Evolutionary conservation across 2,113 vertebrate genomes (phyloP).

Genomic region (Takifugu bimaculatus): DNA sequence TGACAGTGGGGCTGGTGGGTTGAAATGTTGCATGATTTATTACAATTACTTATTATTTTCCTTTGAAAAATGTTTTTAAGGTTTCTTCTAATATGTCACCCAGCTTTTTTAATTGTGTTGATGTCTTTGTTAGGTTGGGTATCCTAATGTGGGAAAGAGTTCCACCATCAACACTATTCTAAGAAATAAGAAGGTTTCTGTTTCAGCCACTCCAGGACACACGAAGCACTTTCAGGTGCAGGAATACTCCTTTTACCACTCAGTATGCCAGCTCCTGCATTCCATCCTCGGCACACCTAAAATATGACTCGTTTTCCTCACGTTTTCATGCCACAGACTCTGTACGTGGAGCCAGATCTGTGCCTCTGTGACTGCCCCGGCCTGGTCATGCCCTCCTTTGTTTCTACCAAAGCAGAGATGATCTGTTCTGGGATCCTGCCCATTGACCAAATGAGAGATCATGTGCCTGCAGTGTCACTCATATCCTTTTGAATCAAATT

Average conservation of each 20-base stretch:
- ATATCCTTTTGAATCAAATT: constrained; percentile 82
- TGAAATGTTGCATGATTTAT: neutral
- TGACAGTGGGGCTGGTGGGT: constrained; percentile 94
- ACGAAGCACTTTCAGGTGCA: constrained; percentile 98
- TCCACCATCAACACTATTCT: constrained; percentile 97
- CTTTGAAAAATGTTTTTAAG: too few species aligned
- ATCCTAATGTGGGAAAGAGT: constrained; percentile 98
- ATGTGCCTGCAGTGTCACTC: constrained; percentile 84
- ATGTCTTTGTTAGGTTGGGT: constrained; percentile 82
- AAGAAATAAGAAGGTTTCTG: constrained; percentile 94
- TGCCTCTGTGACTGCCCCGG: constrained; percentile 97
- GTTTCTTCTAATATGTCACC: neutral
- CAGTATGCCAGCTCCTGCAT: neutral
- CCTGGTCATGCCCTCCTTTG: constrained; percentile 96
- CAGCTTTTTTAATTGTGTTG: neutral
- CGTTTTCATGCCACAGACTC: constrained; percentile 74
- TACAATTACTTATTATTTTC: too few species aligned
- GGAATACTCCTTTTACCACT: neutral
- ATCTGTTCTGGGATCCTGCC: constrained; percentile 92
- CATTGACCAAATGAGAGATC: constrained; percentile 96
- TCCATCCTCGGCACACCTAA: neutral
- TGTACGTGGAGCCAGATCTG: constrained; percentile 88
- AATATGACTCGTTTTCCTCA: neutral
- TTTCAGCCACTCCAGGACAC: constrained; percentile 93
- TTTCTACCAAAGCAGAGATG: constrained; percentile 98